Percentiles rank a stretch among this genome's conserved stretches.
Evolutionary conservation across 2,888 invertebrate species (phyloP).

Genomic region (Macropis europaea): DNA sequence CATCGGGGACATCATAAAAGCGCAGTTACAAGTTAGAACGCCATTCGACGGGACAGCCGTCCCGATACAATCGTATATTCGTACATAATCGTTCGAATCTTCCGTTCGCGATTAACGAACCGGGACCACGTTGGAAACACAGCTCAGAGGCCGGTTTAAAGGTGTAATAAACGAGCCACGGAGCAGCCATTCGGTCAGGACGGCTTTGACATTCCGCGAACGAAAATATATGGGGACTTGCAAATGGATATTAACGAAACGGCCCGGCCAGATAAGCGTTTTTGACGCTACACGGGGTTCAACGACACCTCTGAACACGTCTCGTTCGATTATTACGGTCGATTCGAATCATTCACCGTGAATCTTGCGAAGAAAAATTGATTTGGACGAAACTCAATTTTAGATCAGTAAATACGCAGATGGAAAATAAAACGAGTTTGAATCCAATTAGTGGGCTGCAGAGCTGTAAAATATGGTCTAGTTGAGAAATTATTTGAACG

Average conservation of each 20-base stretch:
- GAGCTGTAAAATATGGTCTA: no score
- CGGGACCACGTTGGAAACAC: slow-evolving; percentile 18
- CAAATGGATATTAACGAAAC: slow-evolving; percentile 41
- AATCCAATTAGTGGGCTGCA: no score
- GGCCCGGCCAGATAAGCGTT: slow-evolving; percentile 21
- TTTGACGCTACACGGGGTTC: slow-evolving; percentile 38
- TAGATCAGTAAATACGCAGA: no score
- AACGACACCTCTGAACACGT: no score
- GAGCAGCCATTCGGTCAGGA: slow-evolving; percentile 35
- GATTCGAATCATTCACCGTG: no score
- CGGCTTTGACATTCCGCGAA: slow-evolving; percentile 44
- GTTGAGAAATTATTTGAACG: no score
- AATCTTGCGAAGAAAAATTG: no score
- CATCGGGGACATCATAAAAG: slow-evolving; percentile 41
- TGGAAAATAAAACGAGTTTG: no score
- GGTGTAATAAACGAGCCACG: slow-evolving; percentile 53
- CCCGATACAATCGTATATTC: slow-evolving; percentile 46
- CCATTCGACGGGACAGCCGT: slow-evolving; percentile 31
- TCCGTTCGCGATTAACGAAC: slow-evolving; percentile 42
- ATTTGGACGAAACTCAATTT: no score
- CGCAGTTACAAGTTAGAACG: slow-evolving; percentile 49
- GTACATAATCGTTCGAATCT: slow-evolving; percentile 44
- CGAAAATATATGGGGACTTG: slow-evolving; percentile 35
- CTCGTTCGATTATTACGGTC: no score
- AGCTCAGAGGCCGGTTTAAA: slow-evolving; percentile 29